Evolutionary conservation across 1,140 invertebrate genomes (phyloP), one percentile per base, ranked within the genome.

Genomic region (Hypsibius dujardini): DNA sequence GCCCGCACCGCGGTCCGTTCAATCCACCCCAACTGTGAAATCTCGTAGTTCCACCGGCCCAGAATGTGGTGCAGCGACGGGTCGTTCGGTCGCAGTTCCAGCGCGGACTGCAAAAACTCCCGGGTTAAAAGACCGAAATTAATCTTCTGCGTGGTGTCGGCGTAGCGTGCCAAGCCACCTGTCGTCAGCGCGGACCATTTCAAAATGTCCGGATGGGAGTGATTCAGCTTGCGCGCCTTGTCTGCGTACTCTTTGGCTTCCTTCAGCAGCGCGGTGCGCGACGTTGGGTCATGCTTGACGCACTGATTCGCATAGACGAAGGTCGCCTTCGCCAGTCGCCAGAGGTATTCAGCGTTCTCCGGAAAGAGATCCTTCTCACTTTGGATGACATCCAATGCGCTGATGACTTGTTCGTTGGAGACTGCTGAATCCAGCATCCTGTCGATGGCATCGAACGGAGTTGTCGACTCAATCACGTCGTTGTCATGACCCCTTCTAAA

Each of bases 1-100:
- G 87, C 83, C 46, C 84, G 77, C 14, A 87, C 88, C 46, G 87
- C 82, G 79, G 87, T 87, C 73, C 84, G 82, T 77, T 90, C 86
- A 56, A 88, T 74, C 86, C 86, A 88, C 15, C 83, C 82, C 70
- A 88, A 78, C 75, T 78, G 80, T 50, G 84, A 74, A 74, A 87
- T 85, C 79, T 87, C 86, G 79, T 82, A 88, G 79, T 85, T 86
- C 79, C 84, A 85, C 70, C 84, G 74, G 7, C 88, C 88, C 28
- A 88, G 76, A 72, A 90, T 81, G 79, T 88, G 84, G 79, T 89
- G 84, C 69, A 87, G 76, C 2, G 83, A 80, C 47, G 84, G 76
- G 79, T 90, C 87, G 12, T 78, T 74, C n/a, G 87, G 86, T 70
- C 83, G 84, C 15, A 90, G 75, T 59, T 82, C 74, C 60, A 89